Evolutionary conservation across 2,113 vertebrate genomes (phyloP).

Genomic region (Tragelaphus buxtoni): DNA sequence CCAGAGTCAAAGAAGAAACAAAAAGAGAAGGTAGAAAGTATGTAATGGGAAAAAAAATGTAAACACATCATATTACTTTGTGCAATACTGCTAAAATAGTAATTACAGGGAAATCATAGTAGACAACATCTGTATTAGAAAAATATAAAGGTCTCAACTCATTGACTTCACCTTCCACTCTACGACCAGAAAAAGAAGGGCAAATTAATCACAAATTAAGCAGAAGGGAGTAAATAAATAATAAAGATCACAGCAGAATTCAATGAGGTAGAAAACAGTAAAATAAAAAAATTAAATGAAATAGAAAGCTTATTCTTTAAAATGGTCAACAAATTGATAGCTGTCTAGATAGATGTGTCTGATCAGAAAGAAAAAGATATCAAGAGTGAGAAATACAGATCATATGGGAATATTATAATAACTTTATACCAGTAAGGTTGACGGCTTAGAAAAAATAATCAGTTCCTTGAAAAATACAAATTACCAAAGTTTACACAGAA

Average conservation of each 20-base stretch:
- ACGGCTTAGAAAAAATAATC: background rate
- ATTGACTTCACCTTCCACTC: background rate
- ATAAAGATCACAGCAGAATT: background rate
- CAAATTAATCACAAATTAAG: background rate
- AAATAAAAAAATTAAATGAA: background rate
- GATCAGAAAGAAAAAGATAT: background rate
- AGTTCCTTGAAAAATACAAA: background rate
- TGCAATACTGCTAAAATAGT: background rate
- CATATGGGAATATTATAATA: background rate
- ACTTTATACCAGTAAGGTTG: background rate
- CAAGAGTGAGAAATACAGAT: background rate
- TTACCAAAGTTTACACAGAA: background rate
- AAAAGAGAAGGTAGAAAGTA: background rate
- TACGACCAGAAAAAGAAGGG: background rate
- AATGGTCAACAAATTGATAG: background rate
- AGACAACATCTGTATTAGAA: background rate
- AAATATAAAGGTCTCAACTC: background rate
- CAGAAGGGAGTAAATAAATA: background rate
- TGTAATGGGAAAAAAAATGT: background rate
- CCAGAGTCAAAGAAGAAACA: background rate
- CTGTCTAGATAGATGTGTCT: background rate
- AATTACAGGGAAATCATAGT: background rate
- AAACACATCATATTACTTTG: background rate
- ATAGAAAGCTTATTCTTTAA: background rate
- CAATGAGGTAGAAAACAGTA: background rate